Conservation (phyloP, 2,113 vertebrate genomes). For the Mola mola region DNA sequence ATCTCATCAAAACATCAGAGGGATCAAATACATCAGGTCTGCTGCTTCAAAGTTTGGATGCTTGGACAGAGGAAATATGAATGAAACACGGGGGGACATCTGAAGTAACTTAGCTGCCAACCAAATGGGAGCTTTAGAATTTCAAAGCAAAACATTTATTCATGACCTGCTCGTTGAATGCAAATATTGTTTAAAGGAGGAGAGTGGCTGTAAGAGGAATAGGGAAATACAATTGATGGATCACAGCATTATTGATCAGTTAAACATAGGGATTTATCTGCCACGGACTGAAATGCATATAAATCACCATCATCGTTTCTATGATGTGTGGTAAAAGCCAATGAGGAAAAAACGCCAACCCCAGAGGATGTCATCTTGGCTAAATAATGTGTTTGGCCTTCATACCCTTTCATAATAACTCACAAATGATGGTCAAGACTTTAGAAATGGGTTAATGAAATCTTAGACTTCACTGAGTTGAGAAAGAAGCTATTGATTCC, state of each 20-base stretch:
- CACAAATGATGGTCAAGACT: conserved; percentile 70
- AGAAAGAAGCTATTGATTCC: conserved; percentile 77
- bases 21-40: conserved; percentile 65
- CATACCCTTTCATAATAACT: conserved; percentile 78
- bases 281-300: conserved; percentile 61
- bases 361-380: conserved; percentile 52
- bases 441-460: conserved; percentile 84
- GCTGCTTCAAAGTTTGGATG: conserved; percentile 61
- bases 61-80: conserved; percentile 60
- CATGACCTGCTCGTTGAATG: conserved; percentile 55
- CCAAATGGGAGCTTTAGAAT: conserved; percentile 69
- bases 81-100: conserved; percentile 69
- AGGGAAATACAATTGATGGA: conserved; percentile 75
- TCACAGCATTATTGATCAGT: conserved; percentile 67
- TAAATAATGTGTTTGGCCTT: conserved; percentile 76
- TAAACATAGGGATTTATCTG: conserved; percentile 73
- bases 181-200: conserved; percentile 68
- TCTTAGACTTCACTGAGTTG: conserved; percentile 74
- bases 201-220: conserved; percentile 58
- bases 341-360: conserved; percentile 51
- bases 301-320: conserved; percentile 66
- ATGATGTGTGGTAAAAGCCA: conserved; percentile 51
- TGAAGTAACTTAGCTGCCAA: conserved; percentile 64
- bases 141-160: conserved; percentile 77
- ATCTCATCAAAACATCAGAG: conserved; percentile 72